Conservation (phyloP, 2,797 vertebrate species). For the Eulemur albifrons region DNA sequence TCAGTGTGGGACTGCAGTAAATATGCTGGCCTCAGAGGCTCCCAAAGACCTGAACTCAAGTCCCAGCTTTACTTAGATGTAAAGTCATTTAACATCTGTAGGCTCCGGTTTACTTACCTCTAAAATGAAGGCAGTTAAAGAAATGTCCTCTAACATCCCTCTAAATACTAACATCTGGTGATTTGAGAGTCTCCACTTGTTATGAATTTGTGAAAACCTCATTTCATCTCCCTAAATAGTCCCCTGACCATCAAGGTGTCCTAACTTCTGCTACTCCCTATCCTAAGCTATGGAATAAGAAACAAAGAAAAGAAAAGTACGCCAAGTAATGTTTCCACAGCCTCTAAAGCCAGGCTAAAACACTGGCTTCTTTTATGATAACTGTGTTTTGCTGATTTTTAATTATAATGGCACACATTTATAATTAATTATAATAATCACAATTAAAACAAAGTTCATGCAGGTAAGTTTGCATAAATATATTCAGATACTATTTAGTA, state of each 20-base stretch:
- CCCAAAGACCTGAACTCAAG: neutral
- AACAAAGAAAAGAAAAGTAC: neutral
- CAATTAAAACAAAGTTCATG: neutral
- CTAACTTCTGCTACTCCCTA: neutral
- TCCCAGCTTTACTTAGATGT: neutral
- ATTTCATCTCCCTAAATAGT: neutral
- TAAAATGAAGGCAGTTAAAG: neutral
- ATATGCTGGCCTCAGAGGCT: neutral
- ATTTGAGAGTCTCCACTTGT: neutral
- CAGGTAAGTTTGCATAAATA: neutral
- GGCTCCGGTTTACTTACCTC: neutral
- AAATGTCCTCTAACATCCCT: neutral
- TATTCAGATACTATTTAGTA: constrained; percentile 10
- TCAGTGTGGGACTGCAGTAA: neutral
- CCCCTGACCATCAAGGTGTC: neutral
- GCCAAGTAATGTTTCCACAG: neutral
- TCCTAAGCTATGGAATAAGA: neutral
- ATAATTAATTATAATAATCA: neutral
- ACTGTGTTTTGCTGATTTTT: neutral
- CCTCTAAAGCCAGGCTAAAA: neutral
- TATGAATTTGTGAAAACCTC: neutral
- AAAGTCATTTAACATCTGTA: neutral
- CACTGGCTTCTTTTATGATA: neutral
- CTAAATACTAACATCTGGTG: neutral
- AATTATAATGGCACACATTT: neutral